Base-by-base conservation (phyloP, 1,140 invertebrate genomes). In the Physella acuta region DNA sequence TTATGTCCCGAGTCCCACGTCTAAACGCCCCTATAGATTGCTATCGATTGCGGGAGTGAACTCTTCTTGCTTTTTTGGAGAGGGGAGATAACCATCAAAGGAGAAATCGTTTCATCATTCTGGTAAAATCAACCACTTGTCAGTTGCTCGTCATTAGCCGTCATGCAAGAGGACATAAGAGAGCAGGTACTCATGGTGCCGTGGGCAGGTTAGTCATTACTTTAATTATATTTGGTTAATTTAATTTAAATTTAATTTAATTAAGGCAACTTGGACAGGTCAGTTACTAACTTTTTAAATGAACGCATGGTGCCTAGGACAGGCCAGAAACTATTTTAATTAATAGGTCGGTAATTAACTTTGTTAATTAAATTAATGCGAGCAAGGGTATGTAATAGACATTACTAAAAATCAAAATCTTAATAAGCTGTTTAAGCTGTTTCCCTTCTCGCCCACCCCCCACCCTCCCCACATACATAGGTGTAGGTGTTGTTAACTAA, bases 11-110 rank as follows among this genome's bases (percentile, higher is more conserved):
- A 58, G 11, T 20, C 55, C 55, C 39, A 11, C 24, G 28, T 58
- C n/a, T 59, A 59, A 59, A 34, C 33, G 56, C 33, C 36, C n/a
- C 31, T 34, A 59, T 59, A 59, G 56, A 59, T 59, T 59, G 31
- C 36, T n/a, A 59, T 59, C 56, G 56, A 59, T 59, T 59, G 1
- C 8, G 33, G 56, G 4, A 59, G 33, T 34, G 56, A 28, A 31
- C 56, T 59, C 33, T n/a, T 59, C 3, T 20, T 34, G 31, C 2
- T n/a, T n/a, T n/a, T n/a, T n/a, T n/a, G n/a, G 16, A n/a, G 36
- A 59, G 14, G 31, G n/a, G 30, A 30, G 31, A 59, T 31, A 2
- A 36, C 28, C 28, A 17, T 31, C 17, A 59, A 31, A 28, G 11
- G 36, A 16, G 8, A 33, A 33, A 34, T 4, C n/a, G n/a, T n/a